Evolutionary conservation across 2,113 vertebrate genomes (phyloP), one percentile per base, ranked within the genome.

Genomic region (Phalacrocorax carbo): DNA sequence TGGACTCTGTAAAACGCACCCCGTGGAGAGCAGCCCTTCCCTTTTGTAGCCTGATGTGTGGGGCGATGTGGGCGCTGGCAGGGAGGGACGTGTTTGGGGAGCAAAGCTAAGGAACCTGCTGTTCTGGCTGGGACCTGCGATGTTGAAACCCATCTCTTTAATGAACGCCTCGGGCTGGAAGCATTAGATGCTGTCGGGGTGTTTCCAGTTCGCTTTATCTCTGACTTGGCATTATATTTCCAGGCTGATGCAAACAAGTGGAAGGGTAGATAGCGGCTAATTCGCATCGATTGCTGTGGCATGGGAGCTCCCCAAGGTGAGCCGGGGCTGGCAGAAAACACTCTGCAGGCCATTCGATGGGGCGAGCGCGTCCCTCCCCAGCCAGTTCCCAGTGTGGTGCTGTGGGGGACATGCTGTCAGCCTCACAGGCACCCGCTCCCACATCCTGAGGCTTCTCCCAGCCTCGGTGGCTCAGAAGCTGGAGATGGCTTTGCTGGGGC

Each of bases 141-240:
- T 32, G 81, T 26, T 88, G 93, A 75, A 94, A 86, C 82, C 84
- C 89, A 38, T 86, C 55, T 77, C 48, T 57, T 26, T 57, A 94
- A 48, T 0, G 4, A 70, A 36, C 20, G 61, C 93, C 82, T 88
- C 6, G 0, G 94, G 96, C 78, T 65, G 85, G 76, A 36, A 88
- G 66, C 3, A 2, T 72, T 85, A 17, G 81, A 17, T 3, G 32
- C 89, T 88, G 58, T 51, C 0, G 18, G 86, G 77, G 36, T 86
- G 61, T 95, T 95, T 93, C 92, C 95, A 93, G 15, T 70, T 96
- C 21, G 0, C 60, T 90, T 92, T 94, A 70, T 90, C 86, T 93
- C 58, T 89, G 65, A 6, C 62, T 78, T 88, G 84, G 69, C 26
- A 2, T 88, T 95, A 3, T 34, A 64, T 88, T 97, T 93, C 92